phyloP scores from a whole-genome alignment of 2,888 invertebrate genomes.

The Lasioglossum pauxillum region DNA sequence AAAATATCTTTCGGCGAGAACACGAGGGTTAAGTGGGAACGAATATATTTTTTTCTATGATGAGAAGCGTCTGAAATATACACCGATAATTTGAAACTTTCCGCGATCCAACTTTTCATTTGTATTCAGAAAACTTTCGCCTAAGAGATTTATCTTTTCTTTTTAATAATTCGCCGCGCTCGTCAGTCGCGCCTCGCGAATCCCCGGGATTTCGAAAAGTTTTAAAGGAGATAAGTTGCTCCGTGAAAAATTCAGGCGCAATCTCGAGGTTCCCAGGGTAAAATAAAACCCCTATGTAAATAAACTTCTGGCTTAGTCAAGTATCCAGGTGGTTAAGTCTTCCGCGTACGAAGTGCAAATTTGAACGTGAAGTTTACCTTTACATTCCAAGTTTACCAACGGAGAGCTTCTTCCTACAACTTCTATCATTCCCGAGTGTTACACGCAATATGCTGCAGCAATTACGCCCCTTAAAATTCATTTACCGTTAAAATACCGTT shows the following conservation, averaged over 20 bases:
- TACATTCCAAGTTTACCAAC: background rate
- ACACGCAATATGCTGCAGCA: background rate
- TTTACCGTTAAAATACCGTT: background rate
- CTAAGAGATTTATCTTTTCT: conserved; percentile 9
- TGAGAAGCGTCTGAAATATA: background rate
- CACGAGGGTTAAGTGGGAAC: background rate
- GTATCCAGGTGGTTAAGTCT: conserved; percentile 16
- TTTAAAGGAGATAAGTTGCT: conserved; percentile 22
- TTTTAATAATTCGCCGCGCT: conserved; percentile 4
- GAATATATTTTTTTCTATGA: background rate
- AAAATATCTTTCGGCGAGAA: background rate
- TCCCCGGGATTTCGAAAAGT: conserved; percentile 12
- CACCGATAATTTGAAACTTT: conserved; percentile 11
- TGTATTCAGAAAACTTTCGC: background rate
- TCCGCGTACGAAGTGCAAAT: conserved; percentile 17
- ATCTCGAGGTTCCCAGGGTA: conserved; percentile 10
- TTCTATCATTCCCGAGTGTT: conserved; percentile 5
- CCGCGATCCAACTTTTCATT: background rate
- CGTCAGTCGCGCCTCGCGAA: background rate
- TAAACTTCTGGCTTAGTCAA: conserved; percentile 32
- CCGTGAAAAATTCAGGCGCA: conserved; percentile 19
- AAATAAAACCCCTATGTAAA: conserved; percentile 23
- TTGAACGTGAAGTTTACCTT: conserved; percentile 23
- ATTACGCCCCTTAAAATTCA: conserved; percentile 1
- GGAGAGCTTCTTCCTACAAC: background rate